phyloP scores from a whole-genome alignment of 2,888 invertebrate species.

The Buathra laborator region DNA sequence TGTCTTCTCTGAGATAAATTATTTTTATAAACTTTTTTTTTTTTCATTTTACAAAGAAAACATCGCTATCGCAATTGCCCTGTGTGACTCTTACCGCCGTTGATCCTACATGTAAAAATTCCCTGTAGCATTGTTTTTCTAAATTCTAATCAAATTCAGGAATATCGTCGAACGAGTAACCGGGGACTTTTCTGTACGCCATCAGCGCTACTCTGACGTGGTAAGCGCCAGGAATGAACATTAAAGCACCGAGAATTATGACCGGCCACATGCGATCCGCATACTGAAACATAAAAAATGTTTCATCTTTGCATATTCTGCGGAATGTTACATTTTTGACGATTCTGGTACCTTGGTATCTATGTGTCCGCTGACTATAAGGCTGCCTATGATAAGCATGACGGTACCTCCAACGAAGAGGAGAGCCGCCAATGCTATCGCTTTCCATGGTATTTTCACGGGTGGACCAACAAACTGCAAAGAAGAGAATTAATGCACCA shows the following conservation, averaged over 20 bases:
- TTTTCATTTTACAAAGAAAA: too few species aligned
- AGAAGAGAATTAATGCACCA: constrained; percentile 11
- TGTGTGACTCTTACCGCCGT: too few species aligned
- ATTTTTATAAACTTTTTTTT: too few species aligned
- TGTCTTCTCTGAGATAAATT: too few species aligned
- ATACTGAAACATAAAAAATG: constrained; percentile 87
- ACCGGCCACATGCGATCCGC: constrained; percentile 96
- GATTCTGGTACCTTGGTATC: constrained; percentile 88
- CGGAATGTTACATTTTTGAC: not conserved
- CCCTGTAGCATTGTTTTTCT: not conserved
- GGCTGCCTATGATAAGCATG: constrained; percentile 91
- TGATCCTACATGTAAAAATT: constrained; percentile 28
- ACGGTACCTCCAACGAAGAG: constrained; percentile 92
- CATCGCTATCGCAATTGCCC: too few species aligned
- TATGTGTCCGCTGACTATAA: constrained; percentile 93
- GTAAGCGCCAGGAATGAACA: constrained; percentile 97
- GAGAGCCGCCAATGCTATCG: constrained; percentile 91
- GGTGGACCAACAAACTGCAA: constrained; percentile 88
- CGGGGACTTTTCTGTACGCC: constrained; percentile 93
- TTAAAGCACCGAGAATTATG: constrained; percentile 93
- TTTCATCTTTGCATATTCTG: not conserved
- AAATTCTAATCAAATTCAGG: constrained; percentile 92
- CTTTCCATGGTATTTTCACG: constrained; percentile 93
- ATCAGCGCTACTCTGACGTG: constrained; percentile 95
- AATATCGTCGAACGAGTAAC: constrained; percentile 95